A percentile compares a stretch with the other conserved stretches of the same genome.
Evolutionary conservation across 2,888 invertebrate genomes (phyloP).

Genomic region (Sussaba pulchella): DNA sequence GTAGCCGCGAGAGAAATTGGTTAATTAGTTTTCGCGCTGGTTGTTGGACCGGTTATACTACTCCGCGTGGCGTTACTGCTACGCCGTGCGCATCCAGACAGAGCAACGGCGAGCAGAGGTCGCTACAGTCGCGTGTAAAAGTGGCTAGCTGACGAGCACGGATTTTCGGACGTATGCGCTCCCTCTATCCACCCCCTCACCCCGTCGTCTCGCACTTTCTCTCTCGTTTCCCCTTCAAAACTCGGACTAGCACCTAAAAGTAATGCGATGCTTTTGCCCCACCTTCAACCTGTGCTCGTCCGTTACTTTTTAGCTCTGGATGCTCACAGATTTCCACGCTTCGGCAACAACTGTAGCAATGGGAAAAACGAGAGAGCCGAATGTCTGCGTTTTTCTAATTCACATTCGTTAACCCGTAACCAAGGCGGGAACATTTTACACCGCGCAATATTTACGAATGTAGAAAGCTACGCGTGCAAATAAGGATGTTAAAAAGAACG

Average conservation of each 20-base stretch:
- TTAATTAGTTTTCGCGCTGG: slow-evolving; percentile 78
- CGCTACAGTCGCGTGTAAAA: slow-evolving; percentile 39
- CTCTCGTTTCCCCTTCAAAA: neutral
- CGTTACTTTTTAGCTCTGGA: slow-evolving; percentile 8
- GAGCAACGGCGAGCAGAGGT: slow-evolving; percentile 24
- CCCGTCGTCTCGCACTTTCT: neutral
- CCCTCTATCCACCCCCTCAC: neutral
- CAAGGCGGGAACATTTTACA: neutral
- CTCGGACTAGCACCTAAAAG: slow-evolving; percentile 2
- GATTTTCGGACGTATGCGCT: neutral
- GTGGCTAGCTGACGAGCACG: slow-evolving; percentile 13
- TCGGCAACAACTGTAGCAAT: neutral
- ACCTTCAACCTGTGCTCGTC: neutral
- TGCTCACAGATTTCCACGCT: neutral
- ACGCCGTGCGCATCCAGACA: neutral
- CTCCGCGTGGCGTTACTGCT: slow-evolving; percentile 5
- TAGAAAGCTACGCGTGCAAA: neutral
- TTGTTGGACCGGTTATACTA: slow-evolving; percentile 66
- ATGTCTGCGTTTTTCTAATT: neutral
- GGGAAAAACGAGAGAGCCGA: neutral
- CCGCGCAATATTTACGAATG: neutral
- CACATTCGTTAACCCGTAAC: neutral
- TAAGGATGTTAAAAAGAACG: neutral
- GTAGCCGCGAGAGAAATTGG: slow-evolving; percentile 74
- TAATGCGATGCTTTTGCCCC: slow-evolving; percentile 19